Conservation (phyloP, 2,888 invertebrate genomes). For the Aleiodes alternator region DNA sequence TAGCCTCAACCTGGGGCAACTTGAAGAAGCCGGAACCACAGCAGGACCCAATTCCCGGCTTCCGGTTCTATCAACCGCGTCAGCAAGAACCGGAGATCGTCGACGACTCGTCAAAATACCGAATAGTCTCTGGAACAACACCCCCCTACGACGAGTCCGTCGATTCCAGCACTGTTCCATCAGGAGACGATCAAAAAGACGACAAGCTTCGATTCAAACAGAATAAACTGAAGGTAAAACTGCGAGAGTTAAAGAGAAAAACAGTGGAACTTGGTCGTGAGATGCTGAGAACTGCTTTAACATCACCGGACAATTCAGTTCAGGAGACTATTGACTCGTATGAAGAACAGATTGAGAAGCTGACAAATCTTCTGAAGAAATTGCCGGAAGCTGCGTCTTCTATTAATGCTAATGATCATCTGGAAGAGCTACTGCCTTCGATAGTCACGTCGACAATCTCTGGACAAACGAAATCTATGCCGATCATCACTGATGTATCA, state of each 20-base stretch:
- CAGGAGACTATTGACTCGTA: slow-evolving; percentile 63
- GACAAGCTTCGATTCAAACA: slow-evolving; percentile 59
- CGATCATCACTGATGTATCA: slow-evolving; percentile 45
- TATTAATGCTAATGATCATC: neutral
- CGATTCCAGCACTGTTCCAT: slow-evolving; percentile 21
- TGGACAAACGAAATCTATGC: slow-evolving; percentile 30
- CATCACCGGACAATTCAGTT: slow-evolving; percentile 51
- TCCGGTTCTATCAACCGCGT: slow-evolving; percentile 37
- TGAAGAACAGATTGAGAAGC: slow-evolving; percentile 65
- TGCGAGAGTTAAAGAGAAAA: slow-evolving; percentile 61
- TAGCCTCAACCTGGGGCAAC: slow-evolving; percentile 9
- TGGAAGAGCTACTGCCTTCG: neutral
- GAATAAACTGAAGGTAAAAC: slow-evolving; percentile 58
- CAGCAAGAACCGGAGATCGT: neutral
- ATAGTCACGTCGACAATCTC: slow-evolving; percentile 22
- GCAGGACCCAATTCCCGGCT: neutral
- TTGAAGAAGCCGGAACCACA: neutral
- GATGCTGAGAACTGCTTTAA: slow-evolving; percentile 52
- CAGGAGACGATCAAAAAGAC: slow-evolving; percentile 41
- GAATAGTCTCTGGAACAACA: slow-evolving; percentile 60
- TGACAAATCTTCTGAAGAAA: slow-evolving; percentile 62
- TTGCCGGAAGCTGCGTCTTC: slow-evolving; percentile 53
- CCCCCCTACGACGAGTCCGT: slow-evolving; percentile 51
- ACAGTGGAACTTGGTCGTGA: slow-evolving; percentile 58
- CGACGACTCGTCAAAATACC: slow-evolving; percentile 59